Conservation (phyloP, 2,888 invertebrate species). For the Oligia fasciuncula region DNA sequence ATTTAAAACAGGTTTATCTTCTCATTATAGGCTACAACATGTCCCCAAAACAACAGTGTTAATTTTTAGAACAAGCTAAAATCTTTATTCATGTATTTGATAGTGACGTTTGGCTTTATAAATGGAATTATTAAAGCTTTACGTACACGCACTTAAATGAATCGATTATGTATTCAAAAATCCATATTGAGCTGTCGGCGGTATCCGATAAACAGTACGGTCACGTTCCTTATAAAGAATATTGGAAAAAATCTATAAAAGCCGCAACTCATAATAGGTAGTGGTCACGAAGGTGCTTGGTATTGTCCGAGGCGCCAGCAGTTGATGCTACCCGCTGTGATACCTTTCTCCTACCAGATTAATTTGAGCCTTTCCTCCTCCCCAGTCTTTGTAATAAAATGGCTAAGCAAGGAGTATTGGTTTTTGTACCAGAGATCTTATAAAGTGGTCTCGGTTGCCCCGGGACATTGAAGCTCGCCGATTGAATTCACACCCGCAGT, state of each 20-base stretch:
- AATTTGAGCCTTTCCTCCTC: conserved; percentile 69
- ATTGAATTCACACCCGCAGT: conserved; percentile 86
- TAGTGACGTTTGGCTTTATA: conserved; percentile 48
- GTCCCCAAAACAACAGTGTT: conserved; percentile 50
- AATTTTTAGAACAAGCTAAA: conserved; percentile 47
- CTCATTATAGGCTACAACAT: conserved; percentile 43
- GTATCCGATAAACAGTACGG: conserved; percentile 80
- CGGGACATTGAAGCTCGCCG: conserved; percentile 80
- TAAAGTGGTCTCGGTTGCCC: conserved; percentile 73
- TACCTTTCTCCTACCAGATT: conserved; percentile 77
- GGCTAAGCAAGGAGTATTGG: conserved; percentile 56
- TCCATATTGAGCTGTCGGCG: conserved; percentile 82
- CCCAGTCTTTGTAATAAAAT: conserved; percentile 48
- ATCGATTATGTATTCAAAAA: conserved; percentile 80
- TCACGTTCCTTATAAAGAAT: conserved; percentile 83
- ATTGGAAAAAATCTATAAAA: conserved; percentile 83
- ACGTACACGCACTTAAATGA: conserved; percentile 68
- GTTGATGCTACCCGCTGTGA: conserved; percentile 85
- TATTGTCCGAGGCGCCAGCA: conserved; percentile 85
- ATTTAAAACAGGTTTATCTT: conserved; percentile 82
- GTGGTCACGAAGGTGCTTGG: conserved; percentile 85
- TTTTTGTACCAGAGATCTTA: conserved; percentile 70
- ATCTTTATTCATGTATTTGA: conserved; percentile 30
- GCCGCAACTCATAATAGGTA: conserved; percentile 83
- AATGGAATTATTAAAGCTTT: conserved; percentile 70